Conservation (phyloP, 2,797 vertebrate species). For the Microcaecilia unicolor region DNA sequence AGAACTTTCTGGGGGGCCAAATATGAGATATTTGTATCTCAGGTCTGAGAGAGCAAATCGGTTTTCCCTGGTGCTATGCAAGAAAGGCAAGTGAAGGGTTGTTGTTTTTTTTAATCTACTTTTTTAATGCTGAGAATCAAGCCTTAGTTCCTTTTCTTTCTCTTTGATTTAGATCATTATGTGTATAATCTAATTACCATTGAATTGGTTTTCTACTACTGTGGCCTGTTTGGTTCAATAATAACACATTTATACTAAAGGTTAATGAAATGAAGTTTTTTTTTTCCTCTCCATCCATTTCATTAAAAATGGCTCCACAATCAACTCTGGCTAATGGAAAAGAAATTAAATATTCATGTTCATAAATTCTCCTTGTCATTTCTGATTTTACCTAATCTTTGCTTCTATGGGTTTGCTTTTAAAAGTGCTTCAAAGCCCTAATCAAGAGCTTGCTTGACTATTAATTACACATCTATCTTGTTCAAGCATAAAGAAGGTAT, state of each 20-base stretch:
- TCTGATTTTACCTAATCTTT: conserved; percentile 78
- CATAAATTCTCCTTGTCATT: conserved; percentile 78
- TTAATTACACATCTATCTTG: conserved; percentile 60
- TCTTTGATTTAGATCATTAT: conserved; percentile 47
- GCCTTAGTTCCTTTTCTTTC: conserved; percentile 17
- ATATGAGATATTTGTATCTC: too few species aligned
- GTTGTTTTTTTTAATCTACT: too few species aligned
- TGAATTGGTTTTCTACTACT: conserved; percentile 53
- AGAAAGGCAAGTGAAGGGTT: too few species aligned
- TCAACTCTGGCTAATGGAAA: conserved; percentile 54
- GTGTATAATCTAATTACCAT: too few species aligned
- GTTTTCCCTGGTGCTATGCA: too few species aligned
- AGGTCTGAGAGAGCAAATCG: too few species aligned
- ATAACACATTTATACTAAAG: conserved; percentile 77
- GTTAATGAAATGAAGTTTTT: conserved; percentile 86
- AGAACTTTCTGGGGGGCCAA: too few species aligned
- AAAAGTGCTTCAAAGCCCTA: conserved; percentile 42
- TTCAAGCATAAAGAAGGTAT: too few species aligned
- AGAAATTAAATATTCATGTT: conserved; percentile 85
- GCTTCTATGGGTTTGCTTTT: conserved; percentile 24
- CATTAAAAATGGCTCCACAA: conserved; percentile 54
- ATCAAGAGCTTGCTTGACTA: conserved; percentile 58
- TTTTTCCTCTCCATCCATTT: conserved; percentile 66
- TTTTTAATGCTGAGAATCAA: too few species aligned
- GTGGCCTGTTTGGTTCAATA: conserved; percentile 60